Base-by-base conservation (phyloP, 1,140 invertebrate genomes). In the Leptopilina clavipes region DNA sequence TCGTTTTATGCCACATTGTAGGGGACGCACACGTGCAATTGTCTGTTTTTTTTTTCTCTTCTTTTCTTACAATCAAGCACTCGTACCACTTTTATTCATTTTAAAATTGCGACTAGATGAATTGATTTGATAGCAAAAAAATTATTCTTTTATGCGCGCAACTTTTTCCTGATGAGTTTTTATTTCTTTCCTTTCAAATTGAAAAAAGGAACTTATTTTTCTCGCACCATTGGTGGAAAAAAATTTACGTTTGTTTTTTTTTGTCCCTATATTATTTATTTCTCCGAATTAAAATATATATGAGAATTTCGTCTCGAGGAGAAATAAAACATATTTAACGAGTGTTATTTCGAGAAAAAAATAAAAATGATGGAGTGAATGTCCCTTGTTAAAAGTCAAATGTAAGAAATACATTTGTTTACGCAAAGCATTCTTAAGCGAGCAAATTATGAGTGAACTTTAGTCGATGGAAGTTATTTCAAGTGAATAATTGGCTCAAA, bases 1-100 rank as follows among this genome's bases (percentile, higher is more conserved):
- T 88, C 84, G 88, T 90, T 90, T 89, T 86, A 83, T 82, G 59
- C 76, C 76, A 59, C 77, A 79, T 81, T 37, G 74, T 48, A 79
- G 76, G 84, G 79, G 83, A 82, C 78, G 79, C 78, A 81, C 81
- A 81, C 81, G 79, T 81, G 81, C 77, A 73, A 59, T 77, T 48
- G 74, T 52, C 52, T 71, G 65, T 54, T 74, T 59, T 65, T 54
- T 40, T 40, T 40, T n/a, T n/a, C n/a, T n/a, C n/a, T n/a, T 40
- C 9, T 40, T 40, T 40, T 40, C 9, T 65, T 22, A 31, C 59
- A 65, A 31, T 65, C 59, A 65, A 31, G 12, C 59, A 65, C 59
- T 65, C 56, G 12, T n/a, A 65, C 5, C 22, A 65, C 12, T 65
- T 22, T 65, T n/a, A 65, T 65, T 65, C 59, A 65, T 65, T 22